Evolutionary conservation across 2,113 vertebrate genomes (phyloP), one percentile per base, ranked within the genome.

Genomic region (Pontoporia blainvillei): DNA sequence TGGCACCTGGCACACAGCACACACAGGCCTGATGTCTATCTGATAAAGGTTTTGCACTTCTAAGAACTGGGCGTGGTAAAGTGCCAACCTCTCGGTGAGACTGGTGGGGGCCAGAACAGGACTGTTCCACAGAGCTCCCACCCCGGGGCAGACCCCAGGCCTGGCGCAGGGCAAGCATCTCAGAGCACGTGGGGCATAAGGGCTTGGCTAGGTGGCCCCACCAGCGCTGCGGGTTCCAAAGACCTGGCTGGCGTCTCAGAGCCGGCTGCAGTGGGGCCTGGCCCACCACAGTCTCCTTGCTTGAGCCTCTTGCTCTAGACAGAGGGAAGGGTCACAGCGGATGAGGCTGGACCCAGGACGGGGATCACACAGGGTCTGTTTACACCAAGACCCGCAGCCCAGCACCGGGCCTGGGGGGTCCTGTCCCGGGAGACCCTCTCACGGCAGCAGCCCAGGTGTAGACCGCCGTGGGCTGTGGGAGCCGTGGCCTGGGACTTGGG

Each of bases 391-490:
- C 49, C 25, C 3, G 0, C 8, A 2, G 49, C 3, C 84, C 84
- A 2, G 34, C 46, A 11, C n/a, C 1, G 3, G 46, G 36, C 7
- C 52, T 27, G 8, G 44, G 62, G 44, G 29, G 13, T 31, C 21
- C 8, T 14, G 8, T 17, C 31, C 62, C 1, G 0, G 23, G 54
- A 23, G 31, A 23, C 14, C 36, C 3, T 3, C n/a, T 52, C 59
- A 10, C 0, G 2, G 71, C n/a, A 61, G 36, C 41, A 44, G 49
- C 44, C 49, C 0, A 1, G 14, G 71, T 13, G 8, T 25, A 34
- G 18, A 9, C 0, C 7, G 18, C 25, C 0, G 0, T 17, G 49
- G 61, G 41, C 41, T 1, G 6, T 36, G 12, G 73, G 49, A 12
- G 34, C 7, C 54, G 39, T 18, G 2, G n/a, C 5, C 54, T 2